A percentile compares a stretch with the other conserved stretches of the same genome.
These are phyloP conservation scores for Ormyrus labotus DNA, from an alignment of 2,888 invertebrate species.

Conservation along the genomic window DNA sequence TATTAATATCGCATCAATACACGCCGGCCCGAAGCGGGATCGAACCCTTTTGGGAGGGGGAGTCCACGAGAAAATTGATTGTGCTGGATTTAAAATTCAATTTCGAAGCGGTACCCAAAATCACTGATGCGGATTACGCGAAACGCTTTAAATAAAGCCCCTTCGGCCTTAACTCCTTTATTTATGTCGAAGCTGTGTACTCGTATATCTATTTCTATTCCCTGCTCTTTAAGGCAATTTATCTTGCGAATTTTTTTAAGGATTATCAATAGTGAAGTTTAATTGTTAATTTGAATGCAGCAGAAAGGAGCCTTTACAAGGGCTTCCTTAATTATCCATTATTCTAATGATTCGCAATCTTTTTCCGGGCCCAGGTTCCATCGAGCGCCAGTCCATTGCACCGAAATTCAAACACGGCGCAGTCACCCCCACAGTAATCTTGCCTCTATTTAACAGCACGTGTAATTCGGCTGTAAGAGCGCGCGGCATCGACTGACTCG, in stretches of 20 bases:
- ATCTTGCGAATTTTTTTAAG: background rate
- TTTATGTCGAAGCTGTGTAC: constrained; percentile 14
- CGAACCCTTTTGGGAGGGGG: constrained; percentile 55
- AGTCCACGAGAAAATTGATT: constrained; percentile 36
- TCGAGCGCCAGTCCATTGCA: constrained; percentile 4
- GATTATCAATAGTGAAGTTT: too few species aligned
- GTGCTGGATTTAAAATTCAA: constrained; percentile 48
- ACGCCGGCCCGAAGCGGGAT: constrained; percentile 53
- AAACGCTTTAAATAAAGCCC: constrained; percentile 30
- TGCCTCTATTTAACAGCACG: constrained; percentile 44
- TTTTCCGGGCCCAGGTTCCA: background rate
- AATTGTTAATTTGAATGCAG: too few species aligned
- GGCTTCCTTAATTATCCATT: constrained; percentile 9
- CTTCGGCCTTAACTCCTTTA: constrained; percentile 13
- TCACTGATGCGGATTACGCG: constrained; percentile 44
- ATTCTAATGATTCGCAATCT: constrained; percentile 20
- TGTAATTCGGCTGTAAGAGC: constrained; percentile 18
- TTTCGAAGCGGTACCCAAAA: constrained; percentile 39
- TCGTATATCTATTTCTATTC: constrained; percentile 7
- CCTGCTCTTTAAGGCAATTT: background rate
- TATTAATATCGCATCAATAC: constrained; percentile 67
- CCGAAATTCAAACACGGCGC: constrained; percentile 15
- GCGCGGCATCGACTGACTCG: background rate
- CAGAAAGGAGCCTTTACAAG: too few species aligned
- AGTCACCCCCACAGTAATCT: constrained; percentile 21